Base-by-base conservation (phyloP, 1,140 invertebrate genomes). In the Calycopis cecrops region DNA sequence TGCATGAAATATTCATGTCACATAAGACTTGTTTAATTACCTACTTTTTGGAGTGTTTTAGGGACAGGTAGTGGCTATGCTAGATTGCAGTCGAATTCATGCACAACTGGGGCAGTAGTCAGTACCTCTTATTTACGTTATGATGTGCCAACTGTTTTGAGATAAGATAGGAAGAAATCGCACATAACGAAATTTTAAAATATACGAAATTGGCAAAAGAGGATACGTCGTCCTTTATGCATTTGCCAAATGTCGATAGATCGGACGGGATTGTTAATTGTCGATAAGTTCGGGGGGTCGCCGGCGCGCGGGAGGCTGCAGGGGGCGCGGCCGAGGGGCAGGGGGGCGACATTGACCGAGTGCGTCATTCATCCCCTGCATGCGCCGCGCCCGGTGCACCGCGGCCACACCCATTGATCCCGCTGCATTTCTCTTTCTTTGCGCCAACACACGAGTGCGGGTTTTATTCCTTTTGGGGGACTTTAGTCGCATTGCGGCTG, bases 321-420 rank as follows among this genome's bases (percentile, higher is more conserved):
- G 35, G 58, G 57, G 50, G 48, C 35, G 33, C 48, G 52, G 33
- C 18, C 50, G 37, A 57, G 35, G 44, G 21, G 48, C 7, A 9
- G 40, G 40, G 57, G 17, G 35, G 21, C 44, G 9, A 63, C 62
- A 63, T 63, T 63, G 62, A 63, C 62, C 62, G 52, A 51, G 54
- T 63, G 62, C 57, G 62, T 57, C 57, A 60, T 63, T 57, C 62
- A 63, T 59, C 37, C 54, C 61, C 48, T 44, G 9, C 34, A 28
- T 52, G 44, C 52, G 48, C 35, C 50, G 35, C 38, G n/a, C 11
- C n/a, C n/a, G 6, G 21, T 17, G 42, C 44, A 18, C 14, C 16
- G 28, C 34, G 48, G 12, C 33, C 48, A 28, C 48, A 50, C 35
- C 33, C 35, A 34, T 34, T 14, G 14, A 14, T 18, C 42, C 0